phyloP scores from a whole-genome alignment of 2,113 vertebrate species.

The Baryphthengus martii region DNA sequence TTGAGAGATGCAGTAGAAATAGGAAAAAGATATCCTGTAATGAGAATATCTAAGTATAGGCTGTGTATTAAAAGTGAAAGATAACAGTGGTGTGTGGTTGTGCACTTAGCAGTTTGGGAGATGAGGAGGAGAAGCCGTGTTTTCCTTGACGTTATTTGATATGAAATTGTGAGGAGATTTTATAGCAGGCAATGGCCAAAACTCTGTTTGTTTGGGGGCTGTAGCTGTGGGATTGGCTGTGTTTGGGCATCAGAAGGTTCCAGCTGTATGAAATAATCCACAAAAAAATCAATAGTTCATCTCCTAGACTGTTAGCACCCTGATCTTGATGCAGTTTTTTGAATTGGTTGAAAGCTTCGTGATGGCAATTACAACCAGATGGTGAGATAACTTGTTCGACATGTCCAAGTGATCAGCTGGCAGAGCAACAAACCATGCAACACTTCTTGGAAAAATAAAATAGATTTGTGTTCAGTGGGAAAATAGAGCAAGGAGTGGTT shows the following conservation, averaged over 20 bases:
- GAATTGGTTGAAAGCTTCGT: background rate
- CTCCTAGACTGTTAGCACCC: background rate
- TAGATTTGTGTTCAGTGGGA: background rate
- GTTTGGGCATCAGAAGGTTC: background rate
- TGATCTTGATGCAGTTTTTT: background rate
- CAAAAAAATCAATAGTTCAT: background rate
- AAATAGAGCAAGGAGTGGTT: background rate
- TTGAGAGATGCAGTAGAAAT: background rate
- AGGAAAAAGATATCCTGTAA: background rate
- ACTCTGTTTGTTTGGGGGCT: background rate
- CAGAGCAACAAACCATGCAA: background rate
- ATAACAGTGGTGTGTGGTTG: background rate
- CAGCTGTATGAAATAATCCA: background rate
- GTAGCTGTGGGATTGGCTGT: background rate
- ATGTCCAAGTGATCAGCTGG: background rate
- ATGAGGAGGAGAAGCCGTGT: background rate
- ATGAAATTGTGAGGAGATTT: background rate
- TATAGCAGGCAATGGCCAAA: background rate
- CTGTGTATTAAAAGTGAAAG: background rate
- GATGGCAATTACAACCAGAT: slow-evolving; percentile 24
- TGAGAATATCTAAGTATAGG: background rate
- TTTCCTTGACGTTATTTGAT: background rate
- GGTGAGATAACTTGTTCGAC: fast-evolving
- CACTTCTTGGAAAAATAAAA: background rate
- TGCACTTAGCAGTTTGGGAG: background rate